Evolutionary conservation across 53 echinoderm and acorn worm species (phyloP).

Genomic region (Patiria pectinifera): DNA sequence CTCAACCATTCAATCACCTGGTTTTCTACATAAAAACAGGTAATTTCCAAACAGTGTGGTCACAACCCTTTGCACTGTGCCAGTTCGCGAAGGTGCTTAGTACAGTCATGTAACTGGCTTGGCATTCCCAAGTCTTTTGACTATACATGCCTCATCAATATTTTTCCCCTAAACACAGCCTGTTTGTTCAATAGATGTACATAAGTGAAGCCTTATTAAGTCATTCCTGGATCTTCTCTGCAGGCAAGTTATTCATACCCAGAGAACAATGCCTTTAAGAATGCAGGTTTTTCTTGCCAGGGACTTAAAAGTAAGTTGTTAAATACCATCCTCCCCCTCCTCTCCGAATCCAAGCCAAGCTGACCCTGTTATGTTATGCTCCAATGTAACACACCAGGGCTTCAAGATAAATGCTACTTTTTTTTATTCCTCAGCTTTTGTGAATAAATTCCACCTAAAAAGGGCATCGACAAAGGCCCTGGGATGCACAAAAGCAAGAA

Average conservation of each 20-base stretch:
- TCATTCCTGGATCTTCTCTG: not conserved
- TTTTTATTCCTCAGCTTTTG: not conserved
- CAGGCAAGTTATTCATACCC: not conserved
- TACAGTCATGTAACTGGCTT: not conserved
- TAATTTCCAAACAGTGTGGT: too few relatives aligned
- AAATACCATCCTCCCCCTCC: not conserved
- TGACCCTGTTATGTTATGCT: not conserved
- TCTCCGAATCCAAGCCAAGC: not conserved
- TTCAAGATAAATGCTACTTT: slow-evolving; percentile 24
- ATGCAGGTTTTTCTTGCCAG: not conserved
- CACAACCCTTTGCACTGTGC: not conserved
- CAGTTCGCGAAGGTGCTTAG: not conserved
- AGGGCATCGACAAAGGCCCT: not conserved
- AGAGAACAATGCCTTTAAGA: slow-evolving; percentile 6
- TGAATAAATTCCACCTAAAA: not conserved
- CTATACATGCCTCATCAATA: not conserved
- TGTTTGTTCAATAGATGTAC: slow-evolving; percentile 8
- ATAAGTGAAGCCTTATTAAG: slow-evolving; percentile 20
- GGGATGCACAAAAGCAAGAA: not conserved
- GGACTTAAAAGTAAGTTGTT: not conserved
- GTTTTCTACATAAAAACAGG: not conserved
- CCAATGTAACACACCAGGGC: not conserved
- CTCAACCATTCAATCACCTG: not conserved
- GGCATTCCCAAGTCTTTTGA: not conserved
- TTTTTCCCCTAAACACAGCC: not conserved